Evolutionary conservation across 2,113 vertebrate species (phyloP).

Genomic region (Andinoacara biseriatus): DNA sequence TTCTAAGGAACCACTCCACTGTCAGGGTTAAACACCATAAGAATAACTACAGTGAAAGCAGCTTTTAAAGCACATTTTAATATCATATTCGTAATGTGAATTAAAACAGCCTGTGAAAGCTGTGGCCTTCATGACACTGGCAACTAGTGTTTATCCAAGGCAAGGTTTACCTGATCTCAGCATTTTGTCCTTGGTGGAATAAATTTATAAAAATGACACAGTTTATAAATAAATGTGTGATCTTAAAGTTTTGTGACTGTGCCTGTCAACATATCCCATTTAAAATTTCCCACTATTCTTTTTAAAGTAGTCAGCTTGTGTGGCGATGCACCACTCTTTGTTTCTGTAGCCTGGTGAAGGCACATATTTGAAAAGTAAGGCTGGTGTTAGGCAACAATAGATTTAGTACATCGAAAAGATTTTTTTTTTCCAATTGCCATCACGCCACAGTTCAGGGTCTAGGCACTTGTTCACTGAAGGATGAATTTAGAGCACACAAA

Average conservation of each 20-base stretch:
- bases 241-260: not conserved
- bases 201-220: not conserved
- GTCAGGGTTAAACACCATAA: not conserved
- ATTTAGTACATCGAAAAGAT: too few relatives aligned
- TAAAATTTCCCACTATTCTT: not conserved
- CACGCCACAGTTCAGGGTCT: too few relatives aligned
- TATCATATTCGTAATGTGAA: not conserved
- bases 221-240: not conserved
- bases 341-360: too few relatives aligned
- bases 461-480: too few relatives aligned
- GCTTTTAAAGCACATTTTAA: not conserved
- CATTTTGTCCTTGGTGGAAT: not conserved
- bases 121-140: too few relatives aligned
- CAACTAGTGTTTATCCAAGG: not conserved
- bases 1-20: not conserved
- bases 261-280: not conserved
- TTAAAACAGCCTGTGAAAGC: too few relatives aligned
- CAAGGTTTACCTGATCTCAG: not conserved
- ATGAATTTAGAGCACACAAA: too few relatives aligned
- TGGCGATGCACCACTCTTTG: not conserved
- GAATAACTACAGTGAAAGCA: not conserved
- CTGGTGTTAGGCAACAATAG: too few relatives aligned
- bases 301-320: not conserved
- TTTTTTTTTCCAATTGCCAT: too few relatives aligned
- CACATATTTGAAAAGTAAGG: too few relatives aligned